Evolutionary conservation across 2,797 vertebrate species (phyloP).

Genomic region (Eptatretus atami): DNA sequence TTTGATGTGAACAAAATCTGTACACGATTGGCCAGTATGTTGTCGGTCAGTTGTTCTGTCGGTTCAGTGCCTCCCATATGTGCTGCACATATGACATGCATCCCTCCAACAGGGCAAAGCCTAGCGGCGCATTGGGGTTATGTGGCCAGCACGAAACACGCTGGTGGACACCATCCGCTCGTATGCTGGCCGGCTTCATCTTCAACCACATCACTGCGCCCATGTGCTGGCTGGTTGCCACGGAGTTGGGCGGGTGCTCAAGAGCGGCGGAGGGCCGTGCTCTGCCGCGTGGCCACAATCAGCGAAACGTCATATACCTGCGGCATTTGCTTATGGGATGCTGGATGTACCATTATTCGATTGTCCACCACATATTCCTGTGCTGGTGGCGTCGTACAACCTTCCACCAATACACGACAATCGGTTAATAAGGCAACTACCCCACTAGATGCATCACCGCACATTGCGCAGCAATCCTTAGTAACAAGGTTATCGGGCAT

Average conservation of each 20-base stretch:
- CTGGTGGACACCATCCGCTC: slow-evolving; percentile 57
- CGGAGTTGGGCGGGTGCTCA: slow-evolving; percentile 39
- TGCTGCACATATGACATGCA: too few species aligned
- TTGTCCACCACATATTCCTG: slow-evolving; percentile 72
- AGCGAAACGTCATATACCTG: slow-evolving; percentile 67
- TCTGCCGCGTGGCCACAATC: slow-evolving; percentile 41
- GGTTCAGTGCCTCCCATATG: too few species aligned
- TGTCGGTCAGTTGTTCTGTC: too few species aligned
- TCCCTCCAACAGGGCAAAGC: slow-evolving; percentile 35
- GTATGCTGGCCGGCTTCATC: slow-evolving; percentile 51
- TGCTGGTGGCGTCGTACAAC: slow-evolving; percentile 18
- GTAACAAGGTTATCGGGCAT: too few species aligned
- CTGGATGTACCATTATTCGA: slow-evolving; percentile 44
- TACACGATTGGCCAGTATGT: too few species aligned
- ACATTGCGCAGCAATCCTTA: too few species aligned
- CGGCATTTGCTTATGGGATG: slow-evolving; percentile 53
- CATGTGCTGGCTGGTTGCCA: slow-evolving; percentile 41
- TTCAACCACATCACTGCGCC: slow-evolving; percentile 67
- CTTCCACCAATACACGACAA: too few species aligned
- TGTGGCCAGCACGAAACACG: slow-evolving; percentile 30
- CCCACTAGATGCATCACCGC: too few species aligned
- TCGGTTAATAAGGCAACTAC: too few species aligned
- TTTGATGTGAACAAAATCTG: too few species aligned
- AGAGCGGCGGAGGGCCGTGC: slow-evolving; percentile 31
- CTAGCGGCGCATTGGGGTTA: slow-evolving; percentile 53